A percentile compares a stretch with the other conserved stretches of the same genome.
Conservation (phyloP, 2,888 invertebrate species). For the Drosophila histrio region DNA sequence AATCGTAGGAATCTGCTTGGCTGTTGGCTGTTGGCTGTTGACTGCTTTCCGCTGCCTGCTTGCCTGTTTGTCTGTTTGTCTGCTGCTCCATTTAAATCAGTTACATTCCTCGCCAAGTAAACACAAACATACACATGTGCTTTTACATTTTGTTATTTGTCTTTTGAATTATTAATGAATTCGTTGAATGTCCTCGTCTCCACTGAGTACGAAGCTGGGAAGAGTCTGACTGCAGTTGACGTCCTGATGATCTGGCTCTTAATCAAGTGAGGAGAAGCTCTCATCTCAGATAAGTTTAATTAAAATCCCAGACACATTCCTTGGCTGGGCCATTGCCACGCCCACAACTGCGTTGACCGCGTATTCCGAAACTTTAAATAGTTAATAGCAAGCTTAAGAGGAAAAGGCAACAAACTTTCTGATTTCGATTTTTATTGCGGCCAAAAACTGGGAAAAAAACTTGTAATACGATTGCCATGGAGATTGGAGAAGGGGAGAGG, state of each 20-base stretch:
- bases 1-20: neutral
- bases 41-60: conserved; percentile 27
- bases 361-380: conserved; percentile 48
- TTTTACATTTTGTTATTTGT: conserved; percentile 73
- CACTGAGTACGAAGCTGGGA: neutral
- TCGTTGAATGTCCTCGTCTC: conserved; percentile 53
- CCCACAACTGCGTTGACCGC: conserved; percentile 34
- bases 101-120: conserved; percentile 57
- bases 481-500: conserved; percentile 25
- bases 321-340: conserved; percentile 17
- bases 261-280: conserved; percentile 49
- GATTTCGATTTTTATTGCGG: conserved; percentile 74
- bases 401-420: conserved; percentile 49
- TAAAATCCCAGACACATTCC: conserved; percentile 55
- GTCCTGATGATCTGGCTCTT: conserved; percentile 46
- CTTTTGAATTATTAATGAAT: conserved; percentile 83
- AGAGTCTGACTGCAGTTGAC: conserved; percentile 19
- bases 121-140: conserved; percentile 32
- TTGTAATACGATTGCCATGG: conserved; percentile 28
- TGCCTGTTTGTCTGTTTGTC: conserved; percentile 33
- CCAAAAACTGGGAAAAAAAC: conserved; percentile 26
- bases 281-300: conserved; percentile 66
- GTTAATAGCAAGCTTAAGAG: conserved; percentile 13
- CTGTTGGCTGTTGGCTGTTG: conserved; percentile 25
- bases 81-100: conserved; percentile 71